Percentiles rank a stretch among this genome's conserved stretches.
Evolutionary conservation across 2,888 invertebrate genomes (phyloP).

Genomic region (Pelosia muscerda): DNA sequence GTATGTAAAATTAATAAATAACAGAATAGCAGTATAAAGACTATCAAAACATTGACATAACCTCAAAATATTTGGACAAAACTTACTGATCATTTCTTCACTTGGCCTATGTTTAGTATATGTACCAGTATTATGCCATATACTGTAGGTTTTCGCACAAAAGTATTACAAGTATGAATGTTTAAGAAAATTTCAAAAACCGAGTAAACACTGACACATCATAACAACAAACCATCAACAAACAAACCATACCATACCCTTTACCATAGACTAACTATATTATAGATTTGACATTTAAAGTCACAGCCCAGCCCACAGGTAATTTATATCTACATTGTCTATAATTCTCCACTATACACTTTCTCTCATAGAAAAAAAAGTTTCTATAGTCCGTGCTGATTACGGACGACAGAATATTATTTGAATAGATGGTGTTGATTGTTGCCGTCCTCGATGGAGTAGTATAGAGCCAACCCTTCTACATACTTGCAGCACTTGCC

Average conservation of each 20-base stretch:
- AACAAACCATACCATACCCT: conserved; percentile 4
- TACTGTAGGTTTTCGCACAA: background rate
- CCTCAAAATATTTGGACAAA: conserved; percentile 24
- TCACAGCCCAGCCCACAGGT: background rate
- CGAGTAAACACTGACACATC: conserved; percentile 31
- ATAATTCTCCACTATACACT: no score
- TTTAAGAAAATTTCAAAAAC: conserved; percentile 12
- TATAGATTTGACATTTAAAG: background rate
- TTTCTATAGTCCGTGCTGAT: no score
- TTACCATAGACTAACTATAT: background rate
- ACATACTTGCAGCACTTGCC: no score
- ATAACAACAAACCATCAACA: no score
- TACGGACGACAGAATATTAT: no score
- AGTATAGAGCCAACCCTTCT: no score
- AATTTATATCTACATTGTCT: background rate
- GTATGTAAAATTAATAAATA: no score
- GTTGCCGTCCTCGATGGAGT: no score
- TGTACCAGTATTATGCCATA: background rate
- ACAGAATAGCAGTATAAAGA: background rate
- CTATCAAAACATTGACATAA: conserved; percentile 47
- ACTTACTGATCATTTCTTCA: conserved; percentile 34
- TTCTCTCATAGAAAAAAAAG: no score
- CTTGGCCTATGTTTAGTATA: background rate
- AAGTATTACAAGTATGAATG: background rate
- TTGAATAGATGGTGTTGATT: no score